Evolutionary conservation across 1,140 invertebrate species (phyloP).

Genomic region (Orussus abietinus): DNA sequence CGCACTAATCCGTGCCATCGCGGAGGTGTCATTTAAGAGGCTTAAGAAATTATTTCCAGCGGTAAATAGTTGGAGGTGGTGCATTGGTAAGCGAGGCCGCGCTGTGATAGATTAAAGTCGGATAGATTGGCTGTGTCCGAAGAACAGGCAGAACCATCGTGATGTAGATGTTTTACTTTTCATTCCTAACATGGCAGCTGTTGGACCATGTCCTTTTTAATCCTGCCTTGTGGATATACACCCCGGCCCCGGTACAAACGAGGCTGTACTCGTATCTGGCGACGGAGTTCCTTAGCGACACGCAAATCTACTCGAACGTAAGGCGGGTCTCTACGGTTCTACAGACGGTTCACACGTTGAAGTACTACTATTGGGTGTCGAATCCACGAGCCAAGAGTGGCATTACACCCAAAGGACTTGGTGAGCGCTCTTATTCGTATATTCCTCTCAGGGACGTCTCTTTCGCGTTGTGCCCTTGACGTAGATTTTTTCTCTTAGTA

Average conservation of each 20-base stretch:
- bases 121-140: constrained; percentile 56
- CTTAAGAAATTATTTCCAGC: too few species aligned
- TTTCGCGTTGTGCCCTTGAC: not conserved
- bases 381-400: constrained; percentile 93
- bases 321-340: constrained; percentile 93
- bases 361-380: constrained; percentile 99
- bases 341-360: constrained; percentile 96
- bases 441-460: constrained; percentile 1
- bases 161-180: constrained; percentile 73
- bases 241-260: constrained; percentile 92
- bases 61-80: too few species aligned
- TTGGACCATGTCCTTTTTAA: constrained; percentile 99
- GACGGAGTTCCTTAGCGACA: constrained; percentile 95
- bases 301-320: constrained; percentile 96
- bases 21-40: too few species aligned
- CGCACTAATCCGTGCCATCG: too few species aligned
- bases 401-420: constrained; percentile 89
- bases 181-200: constrained; percentile 83
- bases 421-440: constrained; percentile 56
- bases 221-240: constrained; percentile 97
- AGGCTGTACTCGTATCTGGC: constrained; percentile 95
- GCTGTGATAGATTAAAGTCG: constrained; percentile 47
- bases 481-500: not conserved
- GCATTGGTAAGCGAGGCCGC: too few species aligned
- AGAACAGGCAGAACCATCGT: constrained; percentile 60